phyloP scores from a whole-genome alignment of 1,140 invertebrate species.

The Solenopsis invicta region DNA sequence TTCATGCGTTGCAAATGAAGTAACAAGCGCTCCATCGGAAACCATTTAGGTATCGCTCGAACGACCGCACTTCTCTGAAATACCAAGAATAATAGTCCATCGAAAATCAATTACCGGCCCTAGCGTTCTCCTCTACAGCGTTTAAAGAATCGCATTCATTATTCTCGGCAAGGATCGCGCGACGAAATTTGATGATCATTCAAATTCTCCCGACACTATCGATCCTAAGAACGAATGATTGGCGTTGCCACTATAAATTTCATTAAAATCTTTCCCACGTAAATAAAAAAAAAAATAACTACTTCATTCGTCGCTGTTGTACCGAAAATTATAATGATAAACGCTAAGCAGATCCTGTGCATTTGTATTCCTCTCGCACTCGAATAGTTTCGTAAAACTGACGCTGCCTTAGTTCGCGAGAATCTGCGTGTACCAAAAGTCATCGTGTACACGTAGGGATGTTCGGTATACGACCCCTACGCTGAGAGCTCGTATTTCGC shows the following conservation, averaged over 20 bases:
- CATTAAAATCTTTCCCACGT: background rate
- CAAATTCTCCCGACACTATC: slow-evolving; percentile 10
- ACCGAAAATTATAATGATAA: slow-evolving; percentile 6
- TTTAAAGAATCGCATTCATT: slow-evolving; percentile 61
- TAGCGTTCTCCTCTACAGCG: slow-evolving; percentile 50
- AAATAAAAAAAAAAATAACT: background rate
- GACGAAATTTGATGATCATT: slow-evolving; percentile 49
- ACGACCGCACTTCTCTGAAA: slow-evolving; percentile 58
- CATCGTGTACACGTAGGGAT: background rate
- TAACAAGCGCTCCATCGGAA: slow-evolving; percentile 58
- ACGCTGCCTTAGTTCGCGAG: background rate
- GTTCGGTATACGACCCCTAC: slow-evolving; percentile 30
- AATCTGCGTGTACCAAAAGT: slow-evolving; percentile 25
- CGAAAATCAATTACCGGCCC: slow-evolving; percentile 59
- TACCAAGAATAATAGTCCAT: slow-evolving; percentile 65
- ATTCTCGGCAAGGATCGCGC: slow-evolving; percentile 26
- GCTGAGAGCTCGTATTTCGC: slow-evolving; percentile 8
- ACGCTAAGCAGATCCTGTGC: background rate
- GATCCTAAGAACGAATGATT: slow-evolving; percentile 10
- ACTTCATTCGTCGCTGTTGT: background rate
- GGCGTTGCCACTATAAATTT: background rate
- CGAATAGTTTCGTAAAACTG: slow-evolving; percentile 42
- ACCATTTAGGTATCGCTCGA: slow-evolving; percentile 64
- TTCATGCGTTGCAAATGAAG: slow-evolving; percentile 63
- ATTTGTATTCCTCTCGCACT: background rate